phyloP scores from a whole-genome alignment of 2,888 invertebrate species.

The Sesamia inferens region DNA sequence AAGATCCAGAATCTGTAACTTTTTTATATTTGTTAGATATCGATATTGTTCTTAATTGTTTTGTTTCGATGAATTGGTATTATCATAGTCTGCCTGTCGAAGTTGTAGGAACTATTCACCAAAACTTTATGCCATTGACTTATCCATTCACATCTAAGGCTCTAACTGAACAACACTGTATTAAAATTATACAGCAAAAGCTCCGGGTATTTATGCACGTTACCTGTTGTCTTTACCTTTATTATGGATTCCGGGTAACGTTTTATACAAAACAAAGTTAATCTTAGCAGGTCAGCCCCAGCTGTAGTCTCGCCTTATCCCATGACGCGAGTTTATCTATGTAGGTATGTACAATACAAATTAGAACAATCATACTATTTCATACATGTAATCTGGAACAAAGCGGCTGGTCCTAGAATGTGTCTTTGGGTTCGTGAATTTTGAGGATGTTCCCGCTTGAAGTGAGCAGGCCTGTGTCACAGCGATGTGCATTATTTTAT shows the following conservation, averaged over 20 bases:
- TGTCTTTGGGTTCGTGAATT: too few relatives aligned
- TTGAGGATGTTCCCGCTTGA: not conserved
- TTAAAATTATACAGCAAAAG: not conserved
- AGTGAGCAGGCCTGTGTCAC: not conserved
- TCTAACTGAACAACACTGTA: not conserved
- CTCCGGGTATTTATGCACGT: not conserved
- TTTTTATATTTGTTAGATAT: conserved; percentile 5
- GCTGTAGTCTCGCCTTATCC: not conserved
- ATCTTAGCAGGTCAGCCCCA: not conserved
- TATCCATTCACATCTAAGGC: conserved; percentile 2
- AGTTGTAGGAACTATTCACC: conserved; percentile 19
- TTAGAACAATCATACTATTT: too few relatives aligned
- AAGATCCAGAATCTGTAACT: not conserved
- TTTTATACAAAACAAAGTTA: not conserved
- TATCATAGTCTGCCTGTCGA: not conserved
- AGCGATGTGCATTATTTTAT: too few relatives aligned
- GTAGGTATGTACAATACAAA: not conserved
- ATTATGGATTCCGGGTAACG: not conserved
- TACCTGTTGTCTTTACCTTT: not conserved
- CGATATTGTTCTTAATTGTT: conserved; percentile 12
- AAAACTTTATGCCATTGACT: conserved; percentile 15
- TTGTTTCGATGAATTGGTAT: conserved; percentile 12
- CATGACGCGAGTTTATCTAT: not conserved
- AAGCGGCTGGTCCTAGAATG: too few relatives aligned
- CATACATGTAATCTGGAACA: not conserved